phyloP scores from a whole-genome alignment of 1,140 invertebrate genomes.

The Theocolax elegans region DNA sequence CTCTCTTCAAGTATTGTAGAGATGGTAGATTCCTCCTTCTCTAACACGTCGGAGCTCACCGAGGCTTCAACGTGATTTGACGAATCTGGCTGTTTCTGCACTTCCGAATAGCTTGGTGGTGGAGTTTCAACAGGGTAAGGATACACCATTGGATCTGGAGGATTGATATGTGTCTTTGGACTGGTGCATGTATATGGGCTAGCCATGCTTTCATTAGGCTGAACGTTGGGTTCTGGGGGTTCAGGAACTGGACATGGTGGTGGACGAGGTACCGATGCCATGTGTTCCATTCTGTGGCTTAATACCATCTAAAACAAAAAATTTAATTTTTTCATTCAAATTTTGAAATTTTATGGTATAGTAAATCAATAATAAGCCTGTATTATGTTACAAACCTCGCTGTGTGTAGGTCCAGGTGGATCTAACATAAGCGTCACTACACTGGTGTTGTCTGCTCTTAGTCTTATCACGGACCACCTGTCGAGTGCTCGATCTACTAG shows the following conservation, averaged over 20 bases:
- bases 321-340: not conserved
- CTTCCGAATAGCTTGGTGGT: conserved; percentile 14
- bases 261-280: conserved; percentile 21
- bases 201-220: not conserved
- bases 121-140: not conserved
- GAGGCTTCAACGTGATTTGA: no score
- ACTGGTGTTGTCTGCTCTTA: conserved; percentile 95
- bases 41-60: no score
- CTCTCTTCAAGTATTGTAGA: conserved; percentile 38
- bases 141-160: not conserved
- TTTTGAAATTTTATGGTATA: not conserved
- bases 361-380: not conserved
- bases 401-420: conserved; percentile 84
- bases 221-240: not conserved
- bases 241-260: conserved; percentile 27
- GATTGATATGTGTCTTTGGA: not conserved
- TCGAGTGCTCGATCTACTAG: conserved; percentile 89
- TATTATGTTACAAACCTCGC: conserved; percentile 68
- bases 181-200: not conserved
- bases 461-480: conserved; percentile 79
- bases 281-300: conserved; percentile 52
- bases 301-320: conserved; percentile 48
- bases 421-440: conserved; percentile 94
- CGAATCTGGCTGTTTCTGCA: conserved; percentile 47
- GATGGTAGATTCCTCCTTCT: not conserved